Evolutionary conservation across 2,797 vertebrate genomes (phyloP).

Genomic region (Enteromius trimaculatus): DNA sequence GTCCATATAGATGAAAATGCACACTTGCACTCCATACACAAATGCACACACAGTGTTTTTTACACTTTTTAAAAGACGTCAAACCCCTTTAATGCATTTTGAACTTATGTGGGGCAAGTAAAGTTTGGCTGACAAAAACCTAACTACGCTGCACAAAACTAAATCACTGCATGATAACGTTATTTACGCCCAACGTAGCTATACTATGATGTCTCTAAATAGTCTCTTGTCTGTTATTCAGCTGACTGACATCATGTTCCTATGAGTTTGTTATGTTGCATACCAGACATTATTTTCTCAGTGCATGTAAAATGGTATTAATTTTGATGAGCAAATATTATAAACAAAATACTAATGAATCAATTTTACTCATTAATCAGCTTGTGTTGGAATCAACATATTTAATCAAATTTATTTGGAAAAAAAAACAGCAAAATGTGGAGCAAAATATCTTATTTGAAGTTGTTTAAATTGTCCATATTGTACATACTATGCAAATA

Average conservation of each 20-base stretch:
- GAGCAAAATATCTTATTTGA: not conserved
- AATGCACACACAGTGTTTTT: slow-evolving; percentile 49
- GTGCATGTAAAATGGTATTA: not conserved
- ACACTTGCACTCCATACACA: not conserved
- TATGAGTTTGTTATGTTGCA: not conserved
- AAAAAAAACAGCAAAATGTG: not conserved
- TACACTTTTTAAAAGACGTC: not conserved
- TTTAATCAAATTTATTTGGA: not conserved
- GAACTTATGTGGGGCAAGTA: not conserved
- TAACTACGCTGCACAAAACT: not conserved
- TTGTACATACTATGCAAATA: not conserved
- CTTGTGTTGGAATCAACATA: not conserved
- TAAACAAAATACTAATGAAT: not conserved
- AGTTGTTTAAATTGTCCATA: not conserved
- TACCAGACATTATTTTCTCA: not conserved
- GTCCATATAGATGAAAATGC: not conserved
- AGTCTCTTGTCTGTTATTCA: not conserved
- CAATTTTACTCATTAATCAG: not conserved
- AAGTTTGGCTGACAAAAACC: not conserved
- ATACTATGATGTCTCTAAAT: not conserved
- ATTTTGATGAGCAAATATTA: not conserved
- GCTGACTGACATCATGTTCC: not conserved
- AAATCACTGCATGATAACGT: not conserved
- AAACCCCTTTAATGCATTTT: not conserved
- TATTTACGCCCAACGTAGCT: not conserved